phyloP scores from a whole-genome alignment of 1,140 invertebrate species.

The Olivierus martensii region DNA sequence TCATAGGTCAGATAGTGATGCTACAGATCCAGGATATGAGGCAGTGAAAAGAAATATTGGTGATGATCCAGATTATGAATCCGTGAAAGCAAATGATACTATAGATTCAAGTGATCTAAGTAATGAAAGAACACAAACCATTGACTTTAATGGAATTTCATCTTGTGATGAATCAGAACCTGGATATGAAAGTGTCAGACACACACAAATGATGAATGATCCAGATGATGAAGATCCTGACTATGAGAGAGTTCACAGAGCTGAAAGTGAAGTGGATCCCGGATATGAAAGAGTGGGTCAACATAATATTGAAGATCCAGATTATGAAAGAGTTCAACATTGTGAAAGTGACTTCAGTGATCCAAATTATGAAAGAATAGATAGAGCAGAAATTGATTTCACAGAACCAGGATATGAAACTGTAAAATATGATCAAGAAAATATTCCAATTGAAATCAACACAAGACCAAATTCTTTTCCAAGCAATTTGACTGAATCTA shows the following conservation, averaged over 20 bases:
- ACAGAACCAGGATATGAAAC: no score
- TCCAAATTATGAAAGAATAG: not conserved
- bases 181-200: constrained; percentile 11
- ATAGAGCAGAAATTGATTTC: no score
- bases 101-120: no score
- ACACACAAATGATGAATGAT: constrained; percentile 4
- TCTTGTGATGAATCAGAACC: not conserved
- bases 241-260: constrained; percentile 14
- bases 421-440: no score
- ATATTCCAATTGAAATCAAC: no score
- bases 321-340: not conserved
- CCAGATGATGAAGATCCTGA: constrained; percentile 8
- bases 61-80: constrained; percentile 12
- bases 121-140: no score
- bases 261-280: constrained; percentile 14
- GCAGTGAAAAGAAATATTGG: constrained; percentile 3
- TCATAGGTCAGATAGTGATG: constrained; percentile 9
- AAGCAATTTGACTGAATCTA: no score
- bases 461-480: no score
- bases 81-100: not conserved
- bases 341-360: not conserved
- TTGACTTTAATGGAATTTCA: no score
- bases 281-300: constrained; percentile 12
- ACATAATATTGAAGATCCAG: not conserved
- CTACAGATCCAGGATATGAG: constrained; percentile 15